Evolutionary conservation across 2,888 invertebrate genomes (phyloP), one percentile per base, ranked within the genome.

Genomic region (Seira sanloemensis): DNA sequence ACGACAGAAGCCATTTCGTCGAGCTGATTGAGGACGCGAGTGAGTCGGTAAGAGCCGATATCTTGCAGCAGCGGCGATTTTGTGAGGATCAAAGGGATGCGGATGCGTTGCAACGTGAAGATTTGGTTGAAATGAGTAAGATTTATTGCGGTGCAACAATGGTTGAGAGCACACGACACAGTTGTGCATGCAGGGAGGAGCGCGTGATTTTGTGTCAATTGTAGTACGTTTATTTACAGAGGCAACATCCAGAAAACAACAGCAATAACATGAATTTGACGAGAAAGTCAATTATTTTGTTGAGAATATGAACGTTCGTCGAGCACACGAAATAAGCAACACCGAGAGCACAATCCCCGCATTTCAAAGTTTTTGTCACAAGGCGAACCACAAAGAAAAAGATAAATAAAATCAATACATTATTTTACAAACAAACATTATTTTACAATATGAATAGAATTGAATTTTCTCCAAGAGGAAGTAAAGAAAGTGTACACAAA

Each of bases 1-100:
- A 84, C 74, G 69, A 79, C 82, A 77, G 86, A 85, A 68, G 89
- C 88, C 89, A 89, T 89, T 73, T 86, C 88, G 83, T 89, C 89
- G 85, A 89, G 86, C 76, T 89, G 88, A 68, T 78, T 74, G 73
- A 89, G 84, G 73, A 89, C 87, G 50, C 86, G 86, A 74, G 85
- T 85, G 66, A 89, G 87, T 68, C 89, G 86, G 68, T 89, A 89
- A 21, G 74, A 65, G 19, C 88, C 88, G 71, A 87, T 86, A 50
- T 86, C 86, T 58, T n/a, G n/a, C n/a, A n/a, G n/a, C 16, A 58
- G 58, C 54, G n/a, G 62, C 18, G 21, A 75, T 77, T 58, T 58
- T 58, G 7, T 4, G 18, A 58, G 58, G 58, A 58, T 58, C 58
- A 58, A 58, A 58, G 58, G 58, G 58, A 12, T 58, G 5, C 58